These are phyloP conservation scores for Solea senegalensis DNA, from an alignment of 2,113 vertebrate genomes.

Conservation along the genomic window DNA sequence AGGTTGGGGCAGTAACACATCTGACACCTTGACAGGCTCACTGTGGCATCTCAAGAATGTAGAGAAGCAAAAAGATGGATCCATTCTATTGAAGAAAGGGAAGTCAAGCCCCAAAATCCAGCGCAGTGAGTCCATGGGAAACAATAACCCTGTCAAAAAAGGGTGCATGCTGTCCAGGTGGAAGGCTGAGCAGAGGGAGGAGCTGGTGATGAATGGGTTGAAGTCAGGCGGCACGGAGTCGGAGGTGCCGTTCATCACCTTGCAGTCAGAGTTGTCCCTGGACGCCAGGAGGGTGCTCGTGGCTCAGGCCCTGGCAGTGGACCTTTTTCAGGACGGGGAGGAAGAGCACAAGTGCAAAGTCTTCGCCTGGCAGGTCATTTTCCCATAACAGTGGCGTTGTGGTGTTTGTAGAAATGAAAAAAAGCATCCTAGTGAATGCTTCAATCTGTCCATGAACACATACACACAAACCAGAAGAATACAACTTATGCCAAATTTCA, in stretches of 20 bases:
- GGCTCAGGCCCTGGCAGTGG: constrained; percentile 89
- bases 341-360: constrained; percentile 84
- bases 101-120: constrained; percentile 74
- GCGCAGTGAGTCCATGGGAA: constrained; percentile 80
- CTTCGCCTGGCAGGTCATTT: constrained; percentile 89
- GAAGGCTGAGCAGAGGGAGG: constrained; percentile 55
- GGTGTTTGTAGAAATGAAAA: neutral
- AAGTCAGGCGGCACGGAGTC: constrained; percentile 9
- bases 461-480: no score
- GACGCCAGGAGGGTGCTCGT: constrained; percentile 87
- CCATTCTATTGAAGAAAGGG: constrained; percentile 66
- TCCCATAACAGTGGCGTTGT: neutral
- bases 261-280: constrained; percentile 86
- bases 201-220: constrained; percentile 21
- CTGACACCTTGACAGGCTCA: constrained; percentile 66
- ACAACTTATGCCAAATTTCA: no score
- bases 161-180: constrained; percentile 49
- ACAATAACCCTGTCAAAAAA: constrained; percentile 18
- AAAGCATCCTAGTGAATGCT: neutral
- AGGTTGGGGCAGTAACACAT: constrained; percentile 47
- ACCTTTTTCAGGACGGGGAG: constrained; percentile 85
- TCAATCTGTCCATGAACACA: no score
- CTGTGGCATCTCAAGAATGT: constrained; percentile 85
- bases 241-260: constrained; percentile 81
- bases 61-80: constrained; percentile 59